These are phyloP conservation scores for Cephus cinctus DNA, from an alignment of 1,140 invertebrate species.

Conservation along the genomic window DNA sequence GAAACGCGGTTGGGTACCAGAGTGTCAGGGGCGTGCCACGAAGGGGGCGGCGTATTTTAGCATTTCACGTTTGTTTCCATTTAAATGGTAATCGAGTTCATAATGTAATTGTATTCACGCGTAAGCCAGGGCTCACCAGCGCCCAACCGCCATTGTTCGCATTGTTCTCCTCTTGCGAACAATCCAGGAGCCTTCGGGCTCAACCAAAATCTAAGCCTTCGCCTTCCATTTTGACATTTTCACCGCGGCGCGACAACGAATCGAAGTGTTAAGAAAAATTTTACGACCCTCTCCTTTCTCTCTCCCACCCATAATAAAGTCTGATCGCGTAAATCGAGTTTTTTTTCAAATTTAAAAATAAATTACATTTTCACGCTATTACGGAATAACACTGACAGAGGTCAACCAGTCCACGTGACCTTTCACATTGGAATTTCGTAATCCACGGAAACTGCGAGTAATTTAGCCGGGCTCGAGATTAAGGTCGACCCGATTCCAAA, in stretches of 20 bases:
- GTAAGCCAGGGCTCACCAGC: conserved; percentile 50
- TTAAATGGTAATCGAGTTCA: conserved; percentile 59
- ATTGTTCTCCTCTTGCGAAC: conserved; percentile 46
- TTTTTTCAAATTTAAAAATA: too few relatives aligned
- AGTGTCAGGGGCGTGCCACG: conserved; percentile 6
- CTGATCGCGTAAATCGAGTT: too few relatives aligned
- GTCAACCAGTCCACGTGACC: too few relatives aligned
- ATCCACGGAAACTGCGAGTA: too few relatives aligned
- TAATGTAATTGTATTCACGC: conserved; percentile 57
- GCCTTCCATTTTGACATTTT: conserved; percentile 32
- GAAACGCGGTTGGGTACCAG: neutral
- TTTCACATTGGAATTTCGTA: too few relatives aligned
- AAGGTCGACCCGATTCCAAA: too few relatives aligned
- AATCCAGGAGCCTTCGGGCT: conserved; percentile 42
- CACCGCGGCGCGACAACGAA: too few relatives aligned
- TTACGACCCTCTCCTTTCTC: conserved; percentile 15
- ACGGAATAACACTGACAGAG: too few relatives aligned
- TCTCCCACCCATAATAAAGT: too few relatives aligned
- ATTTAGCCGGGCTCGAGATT: too few relatives aligned
- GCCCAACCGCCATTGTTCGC: conserved; percentile 49
- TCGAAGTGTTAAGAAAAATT: too few relatives aligned
- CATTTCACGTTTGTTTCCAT: conserved; percentile 58
- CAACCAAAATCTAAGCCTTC: conserved; percentile 40
- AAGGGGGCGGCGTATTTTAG: conserved; percentile 42
- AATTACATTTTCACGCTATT: too few relatives aligned